Evolutionary conservation across 2,113 vertebrate species (phyloP), one percentile per base, ranked within the genome.

Genomic region (Hippocampus barbouri): DNA sequence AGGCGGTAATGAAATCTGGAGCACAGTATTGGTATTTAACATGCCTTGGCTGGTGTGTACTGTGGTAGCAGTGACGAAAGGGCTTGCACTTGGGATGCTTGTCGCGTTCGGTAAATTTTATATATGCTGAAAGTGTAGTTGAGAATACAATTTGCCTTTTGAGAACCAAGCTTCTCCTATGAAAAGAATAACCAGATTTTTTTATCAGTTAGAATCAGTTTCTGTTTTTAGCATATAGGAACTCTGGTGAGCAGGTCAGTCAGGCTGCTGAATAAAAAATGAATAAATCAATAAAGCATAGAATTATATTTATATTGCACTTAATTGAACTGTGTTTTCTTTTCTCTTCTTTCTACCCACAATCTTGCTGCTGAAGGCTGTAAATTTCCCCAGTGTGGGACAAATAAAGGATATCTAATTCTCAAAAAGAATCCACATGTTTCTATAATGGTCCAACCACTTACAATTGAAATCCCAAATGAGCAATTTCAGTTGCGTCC

Each of bases 181-280:
- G 9, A 7, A 54, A 54, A 47, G 15, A 53, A 21, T 2, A 54
- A 54, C 8, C 53, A 3, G 6, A 56, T 23, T 38, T 38, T 1
- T 27, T 15, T 0, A 59, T 60, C 61, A 41, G 16, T 30, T 3
- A 20, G 1, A 61, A 61, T 61, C 8, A 1, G 9, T 40, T 4
- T 64, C 23, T 38, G 2, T 30, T 62, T 65, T 65, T 15, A 1
- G 21, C 34, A 38, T 45, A 6, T 34, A 18, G 7, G 27, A 16
- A 45, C 61, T 63, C 20, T 63, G 61, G 61, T 40, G 61, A 63
- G 7, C 65, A 30, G n/a, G 45, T 66, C 25, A 51, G n/a, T n/a
- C n/a, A n/a, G n/a, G n/a, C n/a, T n/a, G n/a, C n/a, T n/a, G n/a
- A n/a, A n/a, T n/a, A n/a, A n/a, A n/a, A n/a, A n/a, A n/a, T n/a